These are phyloP conservation scores for Trogon melanurus DNA, from an alignment of 2,113 vertebrate genomes.

Conservation along the genomic window DNA sequence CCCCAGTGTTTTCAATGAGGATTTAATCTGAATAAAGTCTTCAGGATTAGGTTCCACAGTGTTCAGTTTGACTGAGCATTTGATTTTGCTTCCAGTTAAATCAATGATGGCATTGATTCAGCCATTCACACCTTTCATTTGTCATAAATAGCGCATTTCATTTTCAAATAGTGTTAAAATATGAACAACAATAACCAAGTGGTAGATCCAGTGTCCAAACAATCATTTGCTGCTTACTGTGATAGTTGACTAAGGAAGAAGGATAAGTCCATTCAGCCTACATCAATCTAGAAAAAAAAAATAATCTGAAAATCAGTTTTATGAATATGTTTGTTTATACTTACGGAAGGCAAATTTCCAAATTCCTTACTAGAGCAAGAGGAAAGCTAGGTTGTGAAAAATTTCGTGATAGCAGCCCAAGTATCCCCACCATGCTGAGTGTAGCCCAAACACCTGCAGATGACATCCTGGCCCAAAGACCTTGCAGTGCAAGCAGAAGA, in stretches of 20 bases:
- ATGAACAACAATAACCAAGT: background rate
- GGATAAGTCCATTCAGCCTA: background rate
- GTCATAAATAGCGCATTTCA: background rate
- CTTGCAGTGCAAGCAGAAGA: background rate
- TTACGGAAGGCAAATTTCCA: background rate
- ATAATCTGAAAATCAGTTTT: background rate
- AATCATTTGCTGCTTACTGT: background rate
- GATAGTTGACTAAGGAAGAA: background rate
- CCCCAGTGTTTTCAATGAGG: background rate
- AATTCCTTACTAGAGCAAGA: background rate
- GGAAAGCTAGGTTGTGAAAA: background rate
- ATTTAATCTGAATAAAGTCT: slow-evolving; percentile 32
- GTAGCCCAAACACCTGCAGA: background rate
- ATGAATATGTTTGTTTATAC: background rate
- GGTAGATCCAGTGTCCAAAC: background rate
- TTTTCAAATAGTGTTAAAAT: slow-evolving; percentile 17
- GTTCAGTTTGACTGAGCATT: slow-evolving; percentile 3
- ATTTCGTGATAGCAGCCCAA: background rate
- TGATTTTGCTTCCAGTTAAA: background rate
- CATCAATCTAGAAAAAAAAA: background rate
- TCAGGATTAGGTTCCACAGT: slow-evolving; percentile 1
- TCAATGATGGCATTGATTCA: slow-evolving; percentile 33
- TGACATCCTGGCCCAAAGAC: background rate
- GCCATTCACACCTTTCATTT: slow-evolving; percentile 8
- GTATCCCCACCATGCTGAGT: background rate